These are phyloP conservation scores for Cottus gobio DNA, from an alignment of 2,113 vertebrate species.

Conservation along the genomic window DNA sequence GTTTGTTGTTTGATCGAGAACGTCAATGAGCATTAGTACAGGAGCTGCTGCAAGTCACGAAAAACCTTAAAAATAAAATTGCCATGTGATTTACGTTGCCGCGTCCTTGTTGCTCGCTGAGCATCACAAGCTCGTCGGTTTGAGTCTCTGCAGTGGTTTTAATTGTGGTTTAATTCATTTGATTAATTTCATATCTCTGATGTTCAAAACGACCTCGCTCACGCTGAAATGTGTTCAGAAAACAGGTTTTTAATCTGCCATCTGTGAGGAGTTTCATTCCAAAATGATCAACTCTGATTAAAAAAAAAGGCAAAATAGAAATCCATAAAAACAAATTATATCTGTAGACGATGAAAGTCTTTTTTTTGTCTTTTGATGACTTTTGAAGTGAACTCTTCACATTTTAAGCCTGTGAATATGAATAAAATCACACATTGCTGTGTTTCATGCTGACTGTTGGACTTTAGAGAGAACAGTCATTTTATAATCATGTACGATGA, in stretches of 20 bases:
- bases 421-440: background rate
- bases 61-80: too few species aligned
- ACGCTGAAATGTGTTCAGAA: background rate
- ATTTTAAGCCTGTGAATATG: background rate
- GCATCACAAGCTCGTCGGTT: background rate
- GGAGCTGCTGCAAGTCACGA: too few species aligned
- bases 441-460: background rate
- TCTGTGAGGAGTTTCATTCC: background rate
- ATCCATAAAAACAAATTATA: background rate
- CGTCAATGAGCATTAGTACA: background rate
- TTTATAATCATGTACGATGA: background rate
- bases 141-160: constrained; percentile 24
- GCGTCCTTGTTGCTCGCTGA: background rate
- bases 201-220: background rate
- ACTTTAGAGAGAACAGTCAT: background rate
- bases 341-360: background rate
- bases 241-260: background rate
- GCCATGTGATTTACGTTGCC: too few species aligned
- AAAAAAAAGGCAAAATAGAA: background rate
- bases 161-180: background rate
- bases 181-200: background rate
- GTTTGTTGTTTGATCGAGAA: background rate
- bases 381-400: constrained; percentile 3
- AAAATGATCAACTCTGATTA: background rate
- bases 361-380: background rate